Evolutionary conservation across 2,888 invertebrate species (phyloP).

Genomic region (Carterocephalus palaemon): DNA sequence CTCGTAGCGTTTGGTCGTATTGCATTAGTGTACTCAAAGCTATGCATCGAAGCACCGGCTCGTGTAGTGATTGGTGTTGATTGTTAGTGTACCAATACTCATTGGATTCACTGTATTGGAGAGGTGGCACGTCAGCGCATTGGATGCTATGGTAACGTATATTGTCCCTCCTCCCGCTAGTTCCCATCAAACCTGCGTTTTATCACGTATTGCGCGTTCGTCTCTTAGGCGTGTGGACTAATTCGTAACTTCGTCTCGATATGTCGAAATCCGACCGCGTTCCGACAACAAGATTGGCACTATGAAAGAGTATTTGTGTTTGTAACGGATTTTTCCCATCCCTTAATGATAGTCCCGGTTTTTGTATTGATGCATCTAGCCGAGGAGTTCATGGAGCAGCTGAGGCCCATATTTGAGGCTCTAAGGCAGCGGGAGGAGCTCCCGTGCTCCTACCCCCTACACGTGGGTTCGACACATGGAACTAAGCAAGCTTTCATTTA

Average conservation of each 20-base stretch:
- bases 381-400: conserved; percentile 96
- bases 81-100: conserved; percentile 61
- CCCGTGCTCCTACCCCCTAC: conserved; percentile 93
- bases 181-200: conserved; percentile 42
- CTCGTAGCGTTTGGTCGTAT: conserved; percentile 75
- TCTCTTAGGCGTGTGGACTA: conserved; percentile 67
- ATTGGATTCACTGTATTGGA: conserved; percentile 76
- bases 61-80: conserved; percentile 77
- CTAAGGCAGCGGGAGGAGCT: conserved; percentile 94
- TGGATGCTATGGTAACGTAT: conserved; percentile 75
- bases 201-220: conserved; percentile 55
- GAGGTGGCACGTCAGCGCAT: conserved; percentile 76
- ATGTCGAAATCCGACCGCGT: conserved; percentile 51
- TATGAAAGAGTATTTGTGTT: conserved; percentile 61
- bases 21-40: conserved; percentile 75
- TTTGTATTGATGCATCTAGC: conserved; percentile 82
- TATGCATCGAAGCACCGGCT: conserved; percentile 72
- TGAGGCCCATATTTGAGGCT: conserved; percentile 97
- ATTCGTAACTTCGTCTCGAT: conserved; percentile 53
- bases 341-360: conserved; percentile 70
- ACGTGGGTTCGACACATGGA: conserved; percentile 86
- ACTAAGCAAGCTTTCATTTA: conserved; percentile 80
- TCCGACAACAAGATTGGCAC: conserved; percentile 72
- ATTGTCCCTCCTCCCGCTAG: conserved; percentile 66
- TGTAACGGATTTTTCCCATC: conserved; percentile 47